Evolutionary conservation across 2,888 invertebrate species (phyloP).

Genomic region (Ornithoptera alexandrae): DNA sequence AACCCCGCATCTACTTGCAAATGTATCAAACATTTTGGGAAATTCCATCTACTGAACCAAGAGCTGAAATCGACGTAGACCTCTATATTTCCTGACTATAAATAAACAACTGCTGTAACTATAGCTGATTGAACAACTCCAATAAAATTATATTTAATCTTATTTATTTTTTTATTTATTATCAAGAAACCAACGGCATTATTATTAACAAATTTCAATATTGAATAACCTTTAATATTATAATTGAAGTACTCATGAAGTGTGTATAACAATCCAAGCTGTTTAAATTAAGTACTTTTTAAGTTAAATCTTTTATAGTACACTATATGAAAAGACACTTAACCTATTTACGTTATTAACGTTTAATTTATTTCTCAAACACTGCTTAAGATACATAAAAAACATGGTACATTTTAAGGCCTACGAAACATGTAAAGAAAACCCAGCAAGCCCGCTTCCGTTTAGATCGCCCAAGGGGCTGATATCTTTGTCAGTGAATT

Average conservation of each 20-base stretch:
- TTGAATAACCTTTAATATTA: too few species aligned
- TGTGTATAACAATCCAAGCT: too few species aligned
- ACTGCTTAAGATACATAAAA: conserved; percentile 10
- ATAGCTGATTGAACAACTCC: not conserved
- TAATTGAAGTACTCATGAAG: too few species aligned
- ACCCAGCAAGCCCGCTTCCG: conserved; percentile 17
- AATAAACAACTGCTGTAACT: not conserved
- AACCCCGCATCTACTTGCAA: conserved; percentile 23
- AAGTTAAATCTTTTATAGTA: too few species aligned
- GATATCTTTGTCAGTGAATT: conserved; percentile 24
- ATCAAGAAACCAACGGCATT: too few species aligned
- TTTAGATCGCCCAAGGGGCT: conserved; percentile 24
- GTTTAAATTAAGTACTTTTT: too few species aligned
- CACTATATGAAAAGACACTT: too few species aligned
- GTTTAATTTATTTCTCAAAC: not conserved
- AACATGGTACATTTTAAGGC: conserved; percentile 12
- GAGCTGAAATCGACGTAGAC: conserved; percentile 5
- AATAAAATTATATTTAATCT: too few species aligned
- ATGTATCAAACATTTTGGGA: conserved; percentile 60
- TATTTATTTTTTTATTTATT: too few species aligned
- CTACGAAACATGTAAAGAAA: conserved; percentile 11
- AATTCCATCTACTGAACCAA: conserved; percentile 14
- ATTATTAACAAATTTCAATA: too few species aligned
- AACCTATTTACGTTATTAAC: not conserved
- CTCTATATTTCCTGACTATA: not conserved